Base-by-base conservation (phyloP, 2,888 invertebrate genomes). In the Tipula unca region DNA sequence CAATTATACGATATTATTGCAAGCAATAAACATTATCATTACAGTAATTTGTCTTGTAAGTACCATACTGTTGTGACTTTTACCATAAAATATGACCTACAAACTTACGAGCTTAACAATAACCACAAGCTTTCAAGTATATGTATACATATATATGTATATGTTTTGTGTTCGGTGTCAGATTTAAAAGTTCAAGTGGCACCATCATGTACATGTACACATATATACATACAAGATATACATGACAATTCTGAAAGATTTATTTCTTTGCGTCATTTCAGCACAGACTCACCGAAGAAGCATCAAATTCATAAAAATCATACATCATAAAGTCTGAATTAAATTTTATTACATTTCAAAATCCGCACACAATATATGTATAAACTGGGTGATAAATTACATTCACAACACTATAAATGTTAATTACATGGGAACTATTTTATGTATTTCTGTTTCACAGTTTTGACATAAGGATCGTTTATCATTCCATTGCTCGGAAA, bases 301-400 rank as follows among this genome's bases (percentile, higher is more conserved):
- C 6, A 69, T 17, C 48, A 54, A n/a, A 69, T 69, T 69, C 25
- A 69, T 69, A 69, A 20, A 69, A 10, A 69, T 69, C 69, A 69
- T 69, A 69, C 69, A 69, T 69, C 69, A 69, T 69, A 69, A 25
- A 69, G 69, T 25, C 69, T 69, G 69, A 69, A 69, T 69, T 69
- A 69, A 69, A 69, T 69, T 69, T 69, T 69, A 69, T 69, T 69
- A 69, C 69, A 69, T 69, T 69, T 69, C 69, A 69, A 69, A 69
- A 69, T 69, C 69, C 69, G 69, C 69, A 69, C 69, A 69, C 69
- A 69, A 69, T 69, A 69, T n/a, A n/a, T n/a, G n/a, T n/a, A n/a
- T 69, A 69, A 69, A 20, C 10, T 14, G 69, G 25, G 69, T 69
- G 69, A 69, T 69, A 69, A 69, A 69, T 69, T 69, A 69, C 69